These are phyloP conservation scores for Dolichoris vasculosae DNA, from an alignment of 1,140 invertebrate genomes.

Conservation along the genomic window DNA sequence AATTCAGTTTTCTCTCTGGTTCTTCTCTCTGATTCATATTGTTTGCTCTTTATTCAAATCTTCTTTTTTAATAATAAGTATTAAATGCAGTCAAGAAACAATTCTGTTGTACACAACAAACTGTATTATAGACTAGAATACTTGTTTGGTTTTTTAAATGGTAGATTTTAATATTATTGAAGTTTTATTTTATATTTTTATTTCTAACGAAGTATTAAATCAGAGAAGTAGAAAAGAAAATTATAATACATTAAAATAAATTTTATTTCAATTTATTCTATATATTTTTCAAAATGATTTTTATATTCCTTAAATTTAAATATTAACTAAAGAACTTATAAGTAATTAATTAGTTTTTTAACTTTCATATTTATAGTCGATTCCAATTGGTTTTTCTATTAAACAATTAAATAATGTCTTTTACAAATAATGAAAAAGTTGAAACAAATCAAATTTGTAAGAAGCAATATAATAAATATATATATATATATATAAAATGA, in stretches of 20 bases:
- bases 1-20: neutral
- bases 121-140: neutral
- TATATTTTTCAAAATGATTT: no score
- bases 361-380: no score
- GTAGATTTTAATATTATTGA: neutral
- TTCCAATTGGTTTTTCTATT: no score
- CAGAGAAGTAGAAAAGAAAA: neutral
- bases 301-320: no score
- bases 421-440: no score
- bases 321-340: no score
- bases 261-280: no score
- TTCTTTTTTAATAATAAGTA: conserved; percentile 15
- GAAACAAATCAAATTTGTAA: no score
- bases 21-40: neutral
- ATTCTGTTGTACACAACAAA: neutral
- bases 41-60: neutral
- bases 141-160: conserved; percentile 12
- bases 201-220: neutral
- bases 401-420: no score
- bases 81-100: neutral
- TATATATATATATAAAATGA: no score
- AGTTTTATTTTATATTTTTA: conserved; percentile 32
- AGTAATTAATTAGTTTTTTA: no score
- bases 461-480: no score
- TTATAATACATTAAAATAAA: neutral